Evolutionary conservation across 2,888 invertebrate species (phyloP).

Genomic region (Phymatocera aterrima): DNA sequence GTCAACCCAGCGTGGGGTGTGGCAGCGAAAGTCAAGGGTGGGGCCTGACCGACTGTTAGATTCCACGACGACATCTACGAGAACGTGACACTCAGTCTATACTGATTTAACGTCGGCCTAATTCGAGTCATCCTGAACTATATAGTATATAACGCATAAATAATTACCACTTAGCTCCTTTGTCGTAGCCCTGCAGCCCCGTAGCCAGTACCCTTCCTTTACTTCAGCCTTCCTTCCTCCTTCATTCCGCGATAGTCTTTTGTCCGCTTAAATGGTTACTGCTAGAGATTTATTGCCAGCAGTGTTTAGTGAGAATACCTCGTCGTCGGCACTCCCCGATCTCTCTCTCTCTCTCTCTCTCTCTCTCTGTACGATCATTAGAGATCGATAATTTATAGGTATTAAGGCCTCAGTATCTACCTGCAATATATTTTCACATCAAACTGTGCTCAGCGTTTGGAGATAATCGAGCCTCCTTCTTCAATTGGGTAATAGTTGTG

Average conservation of each 20-base stretch:
- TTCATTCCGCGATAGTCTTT: constrained; percentile 58
- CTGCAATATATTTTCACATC: neutral
- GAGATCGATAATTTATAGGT: constrained; percentile 65
- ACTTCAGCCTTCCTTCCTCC: constrained; percentile 51
- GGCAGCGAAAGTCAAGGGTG: constrained; percentile 51
- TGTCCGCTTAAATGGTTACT: constrained; percentile 60
- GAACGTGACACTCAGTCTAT: constrained; percentile 58
- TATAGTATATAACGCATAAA: constrained; percentile 68
- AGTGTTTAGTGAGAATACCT: constrained; percentile 58
- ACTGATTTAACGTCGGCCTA: constrained; percentile 66
- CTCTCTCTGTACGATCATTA: constrained; percentile 60
- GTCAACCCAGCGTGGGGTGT: constrained; percentile 66
- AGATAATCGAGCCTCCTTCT: neutral
- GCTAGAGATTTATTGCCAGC: constrained; percentile 65
- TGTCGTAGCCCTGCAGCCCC: constrained; percentile 58
- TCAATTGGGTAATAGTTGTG: neutral
- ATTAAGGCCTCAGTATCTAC: neutral
- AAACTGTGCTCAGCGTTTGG: neutral
- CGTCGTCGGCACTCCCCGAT: constrained; percentile 50
- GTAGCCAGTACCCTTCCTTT: constrained; percentile 26
- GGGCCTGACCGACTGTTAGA: constrained; percentile 24
- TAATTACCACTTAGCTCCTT: constrained; percentile 70
- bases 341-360: no score
- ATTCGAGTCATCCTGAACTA: constrained; percentile 58
- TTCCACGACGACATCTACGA: constrained; percentile 48